phyloP scores from a whole-genome alignment of 2,797 vertebrate species.

The Bradypodion pumilum region DNA sequence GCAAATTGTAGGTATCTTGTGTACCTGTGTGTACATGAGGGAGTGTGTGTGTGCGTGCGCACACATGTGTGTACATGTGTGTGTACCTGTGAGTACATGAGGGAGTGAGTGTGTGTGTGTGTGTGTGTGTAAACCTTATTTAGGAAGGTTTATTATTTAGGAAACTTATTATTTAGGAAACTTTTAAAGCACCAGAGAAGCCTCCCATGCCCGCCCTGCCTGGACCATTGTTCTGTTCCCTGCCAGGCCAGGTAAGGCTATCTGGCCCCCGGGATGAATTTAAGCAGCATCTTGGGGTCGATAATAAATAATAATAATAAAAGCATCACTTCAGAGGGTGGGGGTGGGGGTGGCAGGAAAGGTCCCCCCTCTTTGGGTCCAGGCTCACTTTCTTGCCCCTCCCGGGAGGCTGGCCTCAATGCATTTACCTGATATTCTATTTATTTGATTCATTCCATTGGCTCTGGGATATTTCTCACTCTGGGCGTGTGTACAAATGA shows the following conservation, averaged over 20 bases:
- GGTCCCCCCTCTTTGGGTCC: background rate
- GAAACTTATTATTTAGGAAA: slow-evolving; percentile 14
- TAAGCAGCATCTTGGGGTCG: background rate
- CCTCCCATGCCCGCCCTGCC: background rate
- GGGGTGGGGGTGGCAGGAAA: background rate
- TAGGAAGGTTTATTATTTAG: too few relatives aligned
- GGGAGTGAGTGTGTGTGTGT: background rate
- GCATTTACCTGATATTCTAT: slow-evolving; percentile 30
- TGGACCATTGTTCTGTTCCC: background rate
- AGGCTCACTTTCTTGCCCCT: background rate
- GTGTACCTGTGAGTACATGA: too few relatives aligned
- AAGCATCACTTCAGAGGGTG: background rate
- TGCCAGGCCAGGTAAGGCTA: background rate
- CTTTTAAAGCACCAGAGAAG: background rate
- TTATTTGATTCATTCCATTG: too few relatives aligned
- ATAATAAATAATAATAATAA: background rate
- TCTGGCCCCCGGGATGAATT: background rate
- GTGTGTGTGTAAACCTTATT: background rate
- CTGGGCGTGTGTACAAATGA: too few relatives aligned
- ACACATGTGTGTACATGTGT: background rate
- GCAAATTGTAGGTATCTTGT: too few relatives aligned
- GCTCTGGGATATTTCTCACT: too few relatives aligned
- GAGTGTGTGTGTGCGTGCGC: background rate
- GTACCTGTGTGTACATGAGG: background rate
- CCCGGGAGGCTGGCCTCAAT: background rate